Conservation (phyloP, 92 coral and sea anemone species). For the Porites lobata region DNA sequence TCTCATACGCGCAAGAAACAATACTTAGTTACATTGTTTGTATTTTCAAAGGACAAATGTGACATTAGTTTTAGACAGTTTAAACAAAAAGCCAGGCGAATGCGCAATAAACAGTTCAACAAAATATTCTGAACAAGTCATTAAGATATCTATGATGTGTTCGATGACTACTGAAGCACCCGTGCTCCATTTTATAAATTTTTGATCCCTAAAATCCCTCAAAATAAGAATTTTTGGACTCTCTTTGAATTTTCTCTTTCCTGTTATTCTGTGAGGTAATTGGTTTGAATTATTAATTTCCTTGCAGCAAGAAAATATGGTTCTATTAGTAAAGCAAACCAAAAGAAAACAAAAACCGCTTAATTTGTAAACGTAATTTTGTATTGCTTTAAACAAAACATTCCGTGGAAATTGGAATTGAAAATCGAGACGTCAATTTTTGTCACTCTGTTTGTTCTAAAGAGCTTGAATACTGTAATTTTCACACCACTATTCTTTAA, state of each 20-base stretch:
- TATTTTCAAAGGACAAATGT: neutral
- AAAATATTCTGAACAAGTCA: neutral
- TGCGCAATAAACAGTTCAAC: conserved; percentile 4
- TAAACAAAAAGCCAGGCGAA: conserved; percentile 3
- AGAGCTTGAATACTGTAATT: neutral
- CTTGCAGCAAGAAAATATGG: neutral
- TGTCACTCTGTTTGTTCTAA: neutral
- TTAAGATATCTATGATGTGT: neutral
- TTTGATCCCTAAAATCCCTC: neutral
- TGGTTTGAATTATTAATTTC: conserved; percentile 25
- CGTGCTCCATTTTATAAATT: neutral
- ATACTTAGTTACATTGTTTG: conserved; percentile 17
- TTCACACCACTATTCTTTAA: neutral
- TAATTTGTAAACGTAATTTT: neutral
- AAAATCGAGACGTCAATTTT: neutral
- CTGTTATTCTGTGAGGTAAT: conserved; percentile 11
- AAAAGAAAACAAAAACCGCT: conserved; percentile 4
- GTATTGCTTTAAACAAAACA: neutral
- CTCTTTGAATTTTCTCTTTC: neutral
- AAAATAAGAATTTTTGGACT: neutral
- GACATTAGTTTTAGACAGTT: conserved; percentile 15
- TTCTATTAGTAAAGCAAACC: conserved; percentile 36
- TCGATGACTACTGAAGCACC: neutral
- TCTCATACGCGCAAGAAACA: neutral
- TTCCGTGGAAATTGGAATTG: neutral